Evolutionary conservation across 2,113 vertebrate species (phyloP).

Genomic region (Saguinus imperator): DNA sequence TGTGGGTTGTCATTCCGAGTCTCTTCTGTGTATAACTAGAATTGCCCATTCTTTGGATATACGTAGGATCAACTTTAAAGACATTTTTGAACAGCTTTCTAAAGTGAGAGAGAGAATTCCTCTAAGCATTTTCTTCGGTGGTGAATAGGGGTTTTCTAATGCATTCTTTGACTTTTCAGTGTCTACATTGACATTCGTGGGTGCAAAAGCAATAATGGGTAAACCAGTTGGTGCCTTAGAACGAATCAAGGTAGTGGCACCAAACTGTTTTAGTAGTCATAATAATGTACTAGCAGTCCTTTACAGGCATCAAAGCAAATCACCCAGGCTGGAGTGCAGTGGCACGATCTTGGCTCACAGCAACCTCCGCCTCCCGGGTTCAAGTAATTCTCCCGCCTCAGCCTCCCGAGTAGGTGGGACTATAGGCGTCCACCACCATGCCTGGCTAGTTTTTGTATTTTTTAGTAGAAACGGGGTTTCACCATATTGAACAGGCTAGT

Average conservation of each 20-base stretch:
- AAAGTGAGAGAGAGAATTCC: not conserved
- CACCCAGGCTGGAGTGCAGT: no score
- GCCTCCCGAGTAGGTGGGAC: no score
- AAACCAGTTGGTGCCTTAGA: not conserved
- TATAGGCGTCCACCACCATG: no score
- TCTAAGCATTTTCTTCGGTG: not conserved
- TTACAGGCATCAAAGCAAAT: not conserved
- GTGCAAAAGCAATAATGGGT: not conserved
- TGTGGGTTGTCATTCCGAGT: no score
- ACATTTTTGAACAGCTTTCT: not conserved
- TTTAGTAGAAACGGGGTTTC: no score
- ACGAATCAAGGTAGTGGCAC: not conserved
- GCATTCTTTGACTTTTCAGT: not conserved
- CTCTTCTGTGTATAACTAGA: not conserved
- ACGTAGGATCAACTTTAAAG: not conserved
- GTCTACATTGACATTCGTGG: not conserved
- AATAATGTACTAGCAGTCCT: no score
- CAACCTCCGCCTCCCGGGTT: no score
- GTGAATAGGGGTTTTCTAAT: no score
- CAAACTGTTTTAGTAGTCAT: not conserved
- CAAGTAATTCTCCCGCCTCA: no score
- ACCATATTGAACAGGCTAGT: no score
- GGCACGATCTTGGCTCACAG: no score
- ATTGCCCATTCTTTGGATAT: conserved; percentile 10
- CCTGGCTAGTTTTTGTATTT: no score